Evolutionary conservation across 2,113 vertebrate genomes (phyloP).

Genomic region (Lanius collurio): DNA sequence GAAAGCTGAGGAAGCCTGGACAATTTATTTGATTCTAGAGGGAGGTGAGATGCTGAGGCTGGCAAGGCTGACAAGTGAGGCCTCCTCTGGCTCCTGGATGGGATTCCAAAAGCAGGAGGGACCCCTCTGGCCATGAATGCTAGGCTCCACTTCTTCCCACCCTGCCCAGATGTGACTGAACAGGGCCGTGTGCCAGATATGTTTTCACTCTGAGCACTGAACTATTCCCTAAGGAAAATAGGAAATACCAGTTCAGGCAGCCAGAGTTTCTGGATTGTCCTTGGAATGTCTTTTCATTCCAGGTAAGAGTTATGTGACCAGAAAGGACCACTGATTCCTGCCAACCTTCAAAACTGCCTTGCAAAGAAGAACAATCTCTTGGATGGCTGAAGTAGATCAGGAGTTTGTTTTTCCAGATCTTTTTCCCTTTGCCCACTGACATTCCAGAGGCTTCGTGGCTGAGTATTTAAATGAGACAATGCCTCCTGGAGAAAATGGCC

Average conservation of each 20-base stretch:
- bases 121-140: not conserved
- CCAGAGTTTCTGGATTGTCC: not conserved
- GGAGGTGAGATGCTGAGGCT: not conserved
- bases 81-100: not conserved
- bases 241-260: not conserved
- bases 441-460: not conserved
- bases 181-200: rapidly evolving
- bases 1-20: not conserved
- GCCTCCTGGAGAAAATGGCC: not conserved
- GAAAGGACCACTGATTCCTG: not conserved
- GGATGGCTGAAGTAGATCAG: rapidly evolving
- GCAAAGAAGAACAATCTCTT: not conserved
- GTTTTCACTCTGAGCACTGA: not conserved
- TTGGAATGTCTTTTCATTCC: not conserved
- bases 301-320: not conserved
- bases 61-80: not conserved
- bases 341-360: not conserved
- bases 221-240: not conserved
- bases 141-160: not conserved
- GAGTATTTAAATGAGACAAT: not conserved
- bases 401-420: not conserved
- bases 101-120: not conserved
- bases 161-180: not conserved
- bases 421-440: not conserved
- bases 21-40: not conserved